Evolutionary conservation across 2,113 vertebrate species (phyloP).

Genomic region (Pipra filicauda): DNA sequence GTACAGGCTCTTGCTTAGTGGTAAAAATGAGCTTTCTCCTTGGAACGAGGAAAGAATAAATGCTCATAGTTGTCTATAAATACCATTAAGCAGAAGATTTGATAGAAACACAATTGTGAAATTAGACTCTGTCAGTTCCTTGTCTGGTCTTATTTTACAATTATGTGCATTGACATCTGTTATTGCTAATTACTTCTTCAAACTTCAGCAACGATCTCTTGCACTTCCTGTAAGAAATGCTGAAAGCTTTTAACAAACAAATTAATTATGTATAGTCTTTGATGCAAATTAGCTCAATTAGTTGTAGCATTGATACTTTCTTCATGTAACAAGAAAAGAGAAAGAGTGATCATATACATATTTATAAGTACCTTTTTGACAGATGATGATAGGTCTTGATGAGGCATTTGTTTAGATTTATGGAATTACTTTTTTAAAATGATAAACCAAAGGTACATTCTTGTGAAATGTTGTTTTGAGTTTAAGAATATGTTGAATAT

Average conservation of each 20-base stretch:
- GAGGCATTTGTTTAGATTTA: slow-evolving; percentile 64
- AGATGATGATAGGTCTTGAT: slow-evolving; percentile 63
- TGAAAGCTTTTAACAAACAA: slow-evolving; percentile 82
- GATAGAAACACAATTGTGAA: slow-evolving; percentile 2
- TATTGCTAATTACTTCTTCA: slow-evolving; percentile 77
- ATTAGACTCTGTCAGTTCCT: slow-evolving; percentile 10
- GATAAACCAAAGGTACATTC: slow-evolving; percentile 32
- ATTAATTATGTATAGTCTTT: slow-evolving; percentile 80
- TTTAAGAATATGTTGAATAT: slow-evolving; percentile 12
- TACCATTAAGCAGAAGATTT: not conserved
- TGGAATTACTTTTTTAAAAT: slow-evolving; percentile 6
- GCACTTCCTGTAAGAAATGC: slow-evolving; percentile 74
- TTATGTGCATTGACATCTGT: slow-evolving; percentile 74
- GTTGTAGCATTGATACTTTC: slow-evolving; percentile 75
- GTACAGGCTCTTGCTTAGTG: not conserved
- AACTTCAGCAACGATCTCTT: slow-evolving; percentile 78
- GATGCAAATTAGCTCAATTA: slow-evolving; percentile 84
- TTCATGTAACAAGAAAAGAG: slow-evolving; percentile 28
- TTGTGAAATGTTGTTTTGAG: slow-evolving; percentile 37
- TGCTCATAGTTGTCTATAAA: not conserved
- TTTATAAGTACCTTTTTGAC: slow-evolving; percentile 78
- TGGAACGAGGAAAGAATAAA: not conserved
- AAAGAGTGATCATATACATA: slow-evolving; percentile 71
- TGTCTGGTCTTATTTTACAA: slow-evolving; percentile 2
- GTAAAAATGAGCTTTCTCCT: not conserved